Conservation (phyloP, 2,888 invertebrate species). For the Idaea dimidiata region DNA sequence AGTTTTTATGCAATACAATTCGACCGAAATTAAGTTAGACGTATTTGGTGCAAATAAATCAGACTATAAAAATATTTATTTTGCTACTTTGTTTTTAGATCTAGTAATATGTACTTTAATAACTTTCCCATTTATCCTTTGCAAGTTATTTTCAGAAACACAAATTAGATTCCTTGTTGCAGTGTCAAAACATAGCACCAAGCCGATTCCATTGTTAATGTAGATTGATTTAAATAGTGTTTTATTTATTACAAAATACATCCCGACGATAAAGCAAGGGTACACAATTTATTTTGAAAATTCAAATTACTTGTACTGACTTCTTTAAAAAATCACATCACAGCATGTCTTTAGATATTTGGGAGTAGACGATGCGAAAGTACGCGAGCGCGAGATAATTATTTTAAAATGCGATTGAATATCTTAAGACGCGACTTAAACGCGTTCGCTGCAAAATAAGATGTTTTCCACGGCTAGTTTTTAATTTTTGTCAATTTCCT, state of each 20-base stretch:
- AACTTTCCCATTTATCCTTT: no score
- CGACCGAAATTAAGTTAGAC: neutral
- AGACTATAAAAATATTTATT: no score
- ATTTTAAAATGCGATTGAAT: neutral
- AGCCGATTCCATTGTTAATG: conserved; percentile 7
- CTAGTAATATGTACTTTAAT: no score
- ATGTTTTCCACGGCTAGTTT: neutral
- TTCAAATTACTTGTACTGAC: conserved; percentile 63
- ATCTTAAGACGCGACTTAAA: neutral
- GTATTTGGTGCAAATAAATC: neutral
- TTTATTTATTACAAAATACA: conserved; percentile 47
- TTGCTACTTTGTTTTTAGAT: no score
- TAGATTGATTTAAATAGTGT: conserved; percentile 17
- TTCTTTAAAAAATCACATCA: conserved; percentile 64
- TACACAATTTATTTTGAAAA: conserved; percentile 60
- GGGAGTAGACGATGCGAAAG: neutral
- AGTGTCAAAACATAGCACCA: conserved; percentile 15
- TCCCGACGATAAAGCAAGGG: conserved; percentile 57
- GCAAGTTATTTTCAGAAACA: neutral
- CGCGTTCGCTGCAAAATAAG: neutral
- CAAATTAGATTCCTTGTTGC: neutral
- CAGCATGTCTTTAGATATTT: conserved; percentile 31
- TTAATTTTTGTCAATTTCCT: neutral
- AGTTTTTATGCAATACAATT: neutral
- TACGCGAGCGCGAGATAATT: neutral